A percentile compares a stretch with the other conserved stretches of the same genome.
These are phyloP conservation scores for Cephalopholis sonnerati DNA, from an alignment of 2,113 vertebrate species.

Conservation along the genomic window DNA sequence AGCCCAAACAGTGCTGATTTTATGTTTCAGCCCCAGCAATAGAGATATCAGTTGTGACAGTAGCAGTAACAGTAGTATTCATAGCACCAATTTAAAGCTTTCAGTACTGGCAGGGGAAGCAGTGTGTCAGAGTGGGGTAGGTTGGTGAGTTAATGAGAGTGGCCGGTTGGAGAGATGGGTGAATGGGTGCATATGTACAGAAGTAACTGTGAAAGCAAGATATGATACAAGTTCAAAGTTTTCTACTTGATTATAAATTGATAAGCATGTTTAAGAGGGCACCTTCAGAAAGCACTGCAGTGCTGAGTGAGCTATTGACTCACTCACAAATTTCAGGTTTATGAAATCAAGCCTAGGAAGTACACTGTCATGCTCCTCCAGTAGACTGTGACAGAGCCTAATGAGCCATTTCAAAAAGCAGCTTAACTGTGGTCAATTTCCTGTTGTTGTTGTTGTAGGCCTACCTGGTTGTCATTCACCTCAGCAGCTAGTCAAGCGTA, in stretches of 20 bases:
- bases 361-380: slow-evolving; percentile 10
- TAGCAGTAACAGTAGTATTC: slow-evolving; percentile 41
- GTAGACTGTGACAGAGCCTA: slow-evolving; percentile 50
- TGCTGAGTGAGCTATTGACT: slow-evolving; percentile 11
- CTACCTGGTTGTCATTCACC: slow-evolving; percentile 67
- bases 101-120: slow-evolving; percentile 14
- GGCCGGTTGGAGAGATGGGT: slow-evolving; percentile 12
- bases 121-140: slow-evolving; percentile 16
- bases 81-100: slow-evolving; percentile 52
- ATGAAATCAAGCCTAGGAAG: slow-evolving; percentile 33
- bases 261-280: slow-evolving; percentile 10
- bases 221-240: slow-evolving; percentile 6
- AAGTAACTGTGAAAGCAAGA: slow-evolving; percentile 8
- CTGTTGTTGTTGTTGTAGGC: slow-evolving; percentile 48
- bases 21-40: slow-evolving; percentile 24
- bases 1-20: slow-evolving; percentile 29
- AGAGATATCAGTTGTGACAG: slow-evolving; percentile 32
- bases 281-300: background rate
- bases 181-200: slow-evolving; percentile 23
- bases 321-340: slow-evolving; percentile 24
- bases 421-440: slow-evolving; percentile 61
- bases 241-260: slow-evolving; percentile 23
- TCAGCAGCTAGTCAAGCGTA: slow-evolving; percentile 53
- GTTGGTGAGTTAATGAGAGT: slow-evolving; percentile 26
- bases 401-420: slow-evolving; percentile 57